These are phyloP conservation scores for Pseudochromis fuscus DNA, from an alignment of 2,797 vertebrate genomes.

Conservation along the genomic window DNA sequence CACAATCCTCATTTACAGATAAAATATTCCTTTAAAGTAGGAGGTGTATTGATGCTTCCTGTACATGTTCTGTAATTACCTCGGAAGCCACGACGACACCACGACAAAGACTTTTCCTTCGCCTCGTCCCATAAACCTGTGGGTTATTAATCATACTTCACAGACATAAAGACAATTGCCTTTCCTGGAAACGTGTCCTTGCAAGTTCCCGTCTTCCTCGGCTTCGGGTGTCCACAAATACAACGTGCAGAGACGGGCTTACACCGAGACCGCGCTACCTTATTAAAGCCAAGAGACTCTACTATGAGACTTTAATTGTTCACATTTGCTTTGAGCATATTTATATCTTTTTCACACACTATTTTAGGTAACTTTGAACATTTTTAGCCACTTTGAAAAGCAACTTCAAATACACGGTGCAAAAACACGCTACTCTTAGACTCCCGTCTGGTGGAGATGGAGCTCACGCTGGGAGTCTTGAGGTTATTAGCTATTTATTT, in stretches of 20 bases:
- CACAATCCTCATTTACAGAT: slow-evolving; percentile 32
- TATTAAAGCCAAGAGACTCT: slow-evolving; percentile 27
- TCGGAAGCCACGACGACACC: slow-evolving; percentile 16
- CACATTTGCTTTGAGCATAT: slow-evolving; percentile 58
- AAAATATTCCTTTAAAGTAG: background rate
- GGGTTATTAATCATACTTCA: slow-evolving; percentile 58
- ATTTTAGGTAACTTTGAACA: slow-evolving; percentile 69
- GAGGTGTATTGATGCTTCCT: slow-evolving; percentile 36
- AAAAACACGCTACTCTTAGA: slow-evolving; percentile 18
- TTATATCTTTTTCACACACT: slow-evolving; percentile 52
- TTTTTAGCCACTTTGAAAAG: slow-evolving; percentile 62
- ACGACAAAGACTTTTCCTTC: slow-evolving; percentile 18
- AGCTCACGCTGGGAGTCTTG: slow-evolving; percentile 11
- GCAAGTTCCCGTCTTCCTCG: background rate
- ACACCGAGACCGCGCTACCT: background rate
- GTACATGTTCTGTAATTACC: slow-evolving; percentile 54
- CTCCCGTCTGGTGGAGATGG: background rate
- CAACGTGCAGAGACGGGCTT: background rate
- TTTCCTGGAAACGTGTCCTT: slow-evolving; percentile 11
- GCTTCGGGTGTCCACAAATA: background rate
- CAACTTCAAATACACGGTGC: slow-evolving; percentile 44
- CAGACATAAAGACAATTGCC: slow-evolving; percentile 37
- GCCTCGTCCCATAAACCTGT: background rate
- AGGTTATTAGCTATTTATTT: slow-evolving; percentile 30
- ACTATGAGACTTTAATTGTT: slow-evolving; percentile 37